Base-by-base conservation (phyloP, 2,113 vertebrate genomes). In the Asarcornis scutulata region DNA sequence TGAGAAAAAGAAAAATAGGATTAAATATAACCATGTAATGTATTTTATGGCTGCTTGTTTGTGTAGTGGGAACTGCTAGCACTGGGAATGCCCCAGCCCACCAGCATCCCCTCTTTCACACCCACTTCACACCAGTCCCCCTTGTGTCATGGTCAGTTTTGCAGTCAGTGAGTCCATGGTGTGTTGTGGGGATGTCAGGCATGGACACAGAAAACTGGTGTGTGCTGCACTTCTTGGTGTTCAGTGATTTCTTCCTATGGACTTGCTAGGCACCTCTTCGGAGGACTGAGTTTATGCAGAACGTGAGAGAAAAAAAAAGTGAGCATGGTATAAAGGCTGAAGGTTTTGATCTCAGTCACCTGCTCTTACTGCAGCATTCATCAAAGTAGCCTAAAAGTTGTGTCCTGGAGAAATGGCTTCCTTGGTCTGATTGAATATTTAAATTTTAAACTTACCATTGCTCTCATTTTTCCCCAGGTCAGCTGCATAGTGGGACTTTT, bases 91-190 rank as follows among this genome's bases (percentile, higher is more conserved):
- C 5, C 11, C 9, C 11, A 44, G 26, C 11, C 50, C 17, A 8
- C 6, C 38, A 8, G 53, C 4, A n/a, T 53, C 59, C 7, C 5
- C 8, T 63, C 29, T 89, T 13, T 67, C 21, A 17, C 23, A 9
- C 5, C 67, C 31, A 31, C 6, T 46, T 89, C 66, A 34, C 38
- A 21, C 0, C 10, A 0, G 0, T 81, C 6, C 17, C 9, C 14
- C 9, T 53, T 48, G 15, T 32, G 48, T 60, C 52, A 11, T 53
- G 4, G 10, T 20, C 31, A 6, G 2, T 53, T 44, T 86, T 56
- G 21, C 29, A 38, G 13, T 63, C 32, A 32, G 29, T 44, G 26
- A 73, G 31, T 32, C 29, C 11, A 11, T 10, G 32, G 15, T 9
- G 4, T 1, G 1, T 17, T 34, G 42, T 72, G 58, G 32, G 42